Evolutionary conservation across 2,888 invertebrate species (phyloP), one percentile per base, ranked within the genome.

Genomic region (Lasius platythorax): DNA sequence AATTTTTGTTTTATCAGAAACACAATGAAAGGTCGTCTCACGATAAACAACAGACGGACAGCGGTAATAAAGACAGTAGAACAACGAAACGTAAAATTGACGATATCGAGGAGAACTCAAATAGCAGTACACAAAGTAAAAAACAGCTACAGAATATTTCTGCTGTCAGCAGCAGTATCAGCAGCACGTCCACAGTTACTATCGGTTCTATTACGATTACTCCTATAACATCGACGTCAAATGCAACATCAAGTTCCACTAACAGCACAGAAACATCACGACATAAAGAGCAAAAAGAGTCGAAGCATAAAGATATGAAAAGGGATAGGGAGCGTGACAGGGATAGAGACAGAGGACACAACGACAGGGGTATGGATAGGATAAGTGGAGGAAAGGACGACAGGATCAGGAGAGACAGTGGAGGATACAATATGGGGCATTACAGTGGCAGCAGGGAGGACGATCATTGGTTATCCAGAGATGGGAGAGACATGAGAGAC

Each of bases 391-490:
- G 85, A 88, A 95, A 94, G 85, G 95, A 95, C 61, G 95, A 95
- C 46, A 94, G 95, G 72, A 95, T 95, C 78, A 94, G 96, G 64
- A 94, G 96, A 85, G 95, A 95, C 61, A 95, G 95, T 46, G 94
- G 94, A 4, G 91, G 93, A 30, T 94, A 94, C 74, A 93, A 89
- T 61, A 91, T 92, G 74, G 94, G 94, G 11, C 94, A 94, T 85
- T 94, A 94, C 56, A 94, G 94, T 67, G 94, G 94, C 1, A 92
- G 90, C 28, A 92, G 94, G 23, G 94, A 95, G 18, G 95, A 95
- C 2, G 95, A 95, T 75, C 94, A 95, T 83, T 95, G 95, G 95
- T 75, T 91, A 33, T 79, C 94, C 0, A 93, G 95, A 81, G 95
- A 95, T 50, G 92, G 91, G 33, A 92, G 95, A 85, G 95, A 95